Percentiles rank a stretch among this genome's conserved stretches.
These are phyloP conservation scores for Platyscapa corneri DNA, from an alignment of 1,140 invertebrate genomes.

Conservation along the genomic window DNA sequence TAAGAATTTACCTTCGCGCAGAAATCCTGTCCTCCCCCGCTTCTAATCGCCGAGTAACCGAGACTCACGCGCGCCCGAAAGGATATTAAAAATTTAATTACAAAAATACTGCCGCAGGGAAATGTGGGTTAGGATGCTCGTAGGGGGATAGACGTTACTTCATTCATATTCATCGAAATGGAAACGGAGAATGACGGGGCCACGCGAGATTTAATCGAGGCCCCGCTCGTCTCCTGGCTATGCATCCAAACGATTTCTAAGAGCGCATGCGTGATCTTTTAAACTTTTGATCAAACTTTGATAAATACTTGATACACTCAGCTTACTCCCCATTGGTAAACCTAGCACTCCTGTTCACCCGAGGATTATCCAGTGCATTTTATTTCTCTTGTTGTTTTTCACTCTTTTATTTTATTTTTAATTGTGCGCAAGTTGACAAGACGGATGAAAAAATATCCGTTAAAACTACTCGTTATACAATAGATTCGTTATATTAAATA, in stretches of 20 bases:
- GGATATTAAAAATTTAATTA: conserved; percentile 60
- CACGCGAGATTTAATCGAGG: conserved; percentile 23
- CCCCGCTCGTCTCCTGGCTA: background rate
- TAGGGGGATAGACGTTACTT: background rate
- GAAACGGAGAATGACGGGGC: conserved; percentile 21
- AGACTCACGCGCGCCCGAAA: background rate
- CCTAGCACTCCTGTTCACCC: background rate
- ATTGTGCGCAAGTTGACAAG: no score
- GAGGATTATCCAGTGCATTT: background rate
- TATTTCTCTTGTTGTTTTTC: background rate
- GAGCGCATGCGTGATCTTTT: background rate
- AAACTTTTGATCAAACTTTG: conserved; percentile 48
- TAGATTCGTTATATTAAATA: no score
- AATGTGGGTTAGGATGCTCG: background rate
- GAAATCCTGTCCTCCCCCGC: background rate
- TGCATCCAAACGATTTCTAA: background rate
- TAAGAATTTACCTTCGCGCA: background rate
- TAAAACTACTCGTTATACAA: no score
- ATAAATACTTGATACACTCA: conserved; percentile 28
- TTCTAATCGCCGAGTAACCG: background rate
- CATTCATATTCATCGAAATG: conserved; percentile 49
- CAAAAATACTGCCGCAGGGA: conserved; percentile 46
- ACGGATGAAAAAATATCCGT: no score
- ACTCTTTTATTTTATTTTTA: no score
- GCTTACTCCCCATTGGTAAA: background rate